These are phyloP conservation scores for Oreonectes daqikongensis DNA, from an alignment of 2,797 vertebrate genomes.

Conservation along the genomic window DNA sequence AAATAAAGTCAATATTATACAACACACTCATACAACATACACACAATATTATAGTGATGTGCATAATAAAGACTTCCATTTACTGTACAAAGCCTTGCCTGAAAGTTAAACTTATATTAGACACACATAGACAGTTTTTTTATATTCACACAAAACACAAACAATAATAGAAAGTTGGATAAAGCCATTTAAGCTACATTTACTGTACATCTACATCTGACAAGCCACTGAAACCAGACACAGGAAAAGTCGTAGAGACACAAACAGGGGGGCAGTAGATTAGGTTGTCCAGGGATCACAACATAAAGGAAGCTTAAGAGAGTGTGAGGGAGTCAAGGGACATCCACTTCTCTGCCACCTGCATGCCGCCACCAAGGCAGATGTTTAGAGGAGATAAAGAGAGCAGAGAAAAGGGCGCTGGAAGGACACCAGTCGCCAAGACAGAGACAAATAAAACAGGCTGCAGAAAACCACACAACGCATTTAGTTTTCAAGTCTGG, in stretches of 20 bases:
- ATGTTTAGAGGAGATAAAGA: slow-evolving; percentile 66
- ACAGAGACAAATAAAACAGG: slow-evolving; percentile 62
- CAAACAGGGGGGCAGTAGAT: slow-evolving; percentile 31
- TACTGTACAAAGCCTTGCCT: no score
- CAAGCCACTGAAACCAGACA: not conserved
- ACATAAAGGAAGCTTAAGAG: slow-evolving; percentile 47
- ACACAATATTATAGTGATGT: no score
- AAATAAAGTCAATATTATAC: no score
- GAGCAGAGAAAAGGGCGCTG: slow-evolving; percentile 41
- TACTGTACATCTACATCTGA: not conserved
- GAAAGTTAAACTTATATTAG: no score
- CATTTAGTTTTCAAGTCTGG: not conserved
- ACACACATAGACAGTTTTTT: no score
- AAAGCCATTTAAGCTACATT: not conserved
- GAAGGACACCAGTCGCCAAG: slow-evolving; percentile 53
- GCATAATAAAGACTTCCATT: no score
- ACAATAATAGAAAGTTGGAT: no score
- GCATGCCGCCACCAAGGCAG: slow-evolving; percentile 74
- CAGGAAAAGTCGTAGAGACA: not conserved
- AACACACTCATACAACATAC: no score
- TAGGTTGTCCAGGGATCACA: slow-evolving; percentile 25
- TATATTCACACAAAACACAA: no score
- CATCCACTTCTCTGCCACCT: slow-evolving; percentile 56
- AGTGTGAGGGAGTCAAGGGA: slow-evolving; percentile 60
- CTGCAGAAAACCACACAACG: slow-evolving; percentile 47